phyloP scores from a whole-genome alignment of 1,140 invertebrate species.

The Ericerus pela region DNA sequence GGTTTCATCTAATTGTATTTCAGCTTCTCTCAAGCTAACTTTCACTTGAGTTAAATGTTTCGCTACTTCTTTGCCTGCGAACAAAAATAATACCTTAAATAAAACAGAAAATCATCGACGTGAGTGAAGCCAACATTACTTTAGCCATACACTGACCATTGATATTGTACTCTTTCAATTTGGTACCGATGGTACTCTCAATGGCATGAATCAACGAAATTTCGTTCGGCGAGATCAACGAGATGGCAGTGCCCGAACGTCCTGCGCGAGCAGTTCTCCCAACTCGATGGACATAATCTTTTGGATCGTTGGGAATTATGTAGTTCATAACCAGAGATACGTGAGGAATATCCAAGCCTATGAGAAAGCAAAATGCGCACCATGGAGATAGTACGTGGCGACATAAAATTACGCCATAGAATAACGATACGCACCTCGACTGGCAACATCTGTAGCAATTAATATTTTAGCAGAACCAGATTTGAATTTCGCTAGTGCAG shows the following conservation, averaged over 20 bases:
- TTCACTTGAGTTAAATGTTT: slow-evolving; percentile 82
- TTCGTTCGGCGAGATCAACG: slow-evolving; percentile 82
- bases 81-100: slow-evolving; percentile 7
- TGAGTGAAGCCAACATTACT: background rate
- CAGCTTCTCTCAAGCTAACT: slow-evolving; percentile 76
- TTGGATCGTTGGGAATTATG: slow-evolving; percentile 70
- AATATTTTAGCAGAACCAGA: slow-evolving; percentile 71
- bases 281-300: slow-evolving; percentile 93
- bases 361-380: background rate
- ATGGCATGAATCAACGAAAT: slow-evolving; percentile 72
- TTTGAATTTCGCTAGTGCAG: slow-evolving; percentile 68
- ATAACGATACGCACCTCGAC: slow-evolving; percentile 46
- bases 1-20: slow-evolving; percentile 77
- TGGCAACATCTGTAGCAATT: slow-evolving; percentile 92
- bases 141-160: slow-evolving; percentile 43
- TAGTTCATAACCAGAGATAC: slow-evolving; percentile 92
- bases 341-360: slow-evolving; percentile 60
- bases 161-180: slow-evolving; percentile 70
- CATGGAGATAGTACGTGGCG: background rate
- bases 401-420: background rate
- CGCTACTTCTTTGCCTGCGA: slow-evolving; percentile 61
- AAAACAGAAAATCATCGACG: background rate
- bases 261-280: slow-evolving; percentile 91
- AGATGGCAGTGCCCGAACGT: slow-evolving; percentile 67
- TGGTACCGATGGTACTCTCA: slow-evolving; percentile 67